Base-by-base conservation (phyloP, 2,113 vertebrate genomes). In the Barnardius zonarius region DNA sequence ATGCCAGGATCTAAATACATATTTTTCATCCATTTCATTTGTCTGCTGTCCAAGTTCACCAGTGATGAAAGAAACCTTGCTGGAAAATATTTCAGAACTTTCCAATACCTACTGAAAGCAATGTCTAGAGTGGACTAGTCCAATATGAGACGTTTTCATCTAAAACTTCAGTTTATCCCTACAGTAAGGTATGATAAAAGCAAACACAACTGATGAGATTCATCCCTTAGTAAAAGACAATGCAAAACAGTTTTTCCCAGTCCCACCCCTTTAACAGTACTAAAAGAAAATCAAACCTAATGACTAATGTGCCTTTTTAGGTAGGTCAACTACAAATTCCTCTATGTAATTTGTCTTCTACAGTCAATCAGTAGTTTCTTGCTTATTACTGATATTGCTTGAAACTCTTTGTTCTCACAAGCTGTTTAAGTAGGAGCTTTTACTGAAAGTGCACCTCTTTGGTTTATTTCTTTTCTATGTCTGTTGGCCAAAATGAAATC, bases 31-130 rank as follows among this genome's bases (percentile, higher is more conserved):
- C 73, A 63, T 87, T 91, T 69, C 19, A 89, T 66, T 86, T 98
- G 79, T 93, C 81, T 96, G 59, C 73, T 62, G 51, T 96, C 75
- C 95, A 98, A 88, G 68, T 89, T 90, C 63, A 80, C 74, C 86
- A 43, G 27, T 73, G 49, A 91, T 95, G 67, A 94, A 97, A 97
- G 68, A 79, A 95, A 81, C 4, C 39, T 95, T 93, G 93, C 73
- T 93, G 86, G 92, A 75, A 92, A 94, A 61, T 83, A 75, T 55
- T 64, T 78, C 22, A 83, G 27, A 17, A 70, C 55, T 35, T 74
- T 78, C 35, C 57, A 69, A 7, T 87, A 77, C 18, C 66, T 59
- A 73, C 81, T 73, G 80, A 92, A 96, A 88, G 92, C n/a, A 77
- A 62, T 35, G 69, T 75, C 81, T 85, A 84, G 68, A 78, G 39